phyloP scores from a whole-genome alignment of 2,797 vertebrate species.

The Phoeniculus purpureus region DNA sequence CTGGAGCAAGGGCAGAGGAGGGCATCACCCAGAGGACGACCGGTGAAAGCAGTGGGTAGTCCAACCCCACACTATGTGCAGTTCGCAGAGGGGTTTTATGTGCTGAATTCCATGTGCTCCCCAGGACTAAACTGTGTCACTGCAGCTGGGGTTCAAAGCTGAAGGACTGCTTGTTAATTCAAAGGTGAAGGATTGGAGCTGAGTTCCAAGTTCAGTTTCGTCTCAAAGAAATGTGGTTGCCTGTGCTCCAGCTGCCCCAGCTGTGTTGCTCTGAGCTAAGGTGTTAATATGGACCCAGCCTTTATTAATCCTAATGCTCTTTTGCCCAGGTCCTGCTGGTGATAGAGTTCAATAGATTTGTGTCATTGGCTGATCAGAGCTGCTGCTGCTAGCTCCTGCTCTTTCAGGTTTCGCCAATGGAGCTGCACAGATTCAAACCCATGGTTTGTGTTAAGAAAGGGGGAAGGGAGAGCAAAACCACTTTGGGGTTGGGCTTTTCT shows the following conservation, averaged over 20 bases:
- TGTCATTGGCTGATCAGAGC: neutral
- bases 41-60: neutral
- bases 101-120: neutral
- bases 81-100: neutral
- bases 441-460: slow-evolving; percentile 12
- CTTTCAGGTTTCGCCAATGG: neutral
- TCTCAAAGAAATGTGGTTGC: neutral
- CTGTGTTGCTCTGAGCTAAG: neutral
- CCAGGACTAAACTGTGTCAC: neutral
- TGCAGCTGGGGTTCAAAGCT: neutral
- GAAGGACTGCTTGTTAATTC: neutral
- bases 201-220: neutral
- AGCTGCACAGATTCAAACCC: slow-evolving; percentile 17
- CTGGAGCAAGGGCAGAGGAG: too few species aligned
- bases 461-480: neutral
- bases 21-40: too few species aligned
- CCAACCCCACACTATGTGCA: neutral
- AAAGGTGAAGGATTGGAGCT: neutral
- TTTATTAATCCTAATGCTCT: neutral
- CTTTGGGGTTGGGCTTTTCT: neutral
- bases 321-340: neutral
- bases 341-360: neutral
- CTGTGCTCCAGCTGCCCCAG: neutral
- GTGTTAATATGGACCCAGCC: neutral
- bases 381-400: neutral